phyloP scores from a whole-genome alignment of 2,797 vertebrate species.

The Hylomyscus alleni region DNA sequence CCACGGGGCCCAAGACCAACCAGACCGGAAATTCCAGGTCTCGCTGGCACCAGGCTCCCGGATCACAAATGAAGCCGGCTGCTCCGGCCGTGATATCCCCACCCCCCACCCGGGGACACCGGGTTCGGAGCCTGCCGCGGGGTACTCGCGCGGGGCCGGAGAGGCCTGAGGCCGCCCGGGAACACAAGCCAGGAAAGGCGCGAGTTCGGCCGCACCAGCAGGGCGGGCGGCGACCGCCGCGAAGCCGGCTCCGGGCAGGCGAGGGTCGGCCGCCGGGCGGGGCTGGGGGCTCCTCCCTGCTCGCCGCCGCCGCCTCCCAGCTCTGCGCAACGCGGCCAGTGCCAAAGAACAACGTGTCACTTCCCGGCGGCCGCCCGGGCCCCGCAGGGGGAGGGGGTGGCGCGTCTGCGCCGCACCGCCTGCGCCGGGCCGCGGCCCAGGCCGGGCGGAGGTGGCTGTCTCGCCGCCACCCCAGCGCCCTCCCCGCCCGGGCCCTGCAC shows the following conservation, averaged over 20 bases:
- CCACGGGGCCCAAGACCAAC: conserved; percentile 79
- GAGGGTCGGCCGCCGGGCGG: conserved; percentile 82
- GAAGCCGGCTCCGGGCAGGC: conserved; percentile 53
- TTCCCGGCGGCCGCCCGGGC: conserved; percentile 81
- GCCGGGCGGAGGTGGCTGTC: not conserved
- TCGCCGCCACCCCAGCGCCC: conserved; percentile 61
- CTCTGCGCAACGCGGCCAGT: conserved; percentile 83
- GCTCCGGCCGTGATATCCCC: conserved; percentile 76
- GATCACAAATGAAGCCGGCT: conserved; percentile 79
- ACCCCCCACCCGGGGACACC: conserved; percentile 77
- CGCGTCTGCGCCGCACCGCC: conserved; percentile 62
- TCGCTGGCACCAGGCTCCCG: conserved; percentile 84
- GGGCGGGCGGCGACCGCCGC: conserved; percentile 66
- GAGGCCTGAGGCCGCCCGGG: conserved; percentile 66
- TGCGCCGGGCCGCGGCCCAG: conserved; percentile 60
- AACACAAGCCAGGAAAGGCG: conserved; percentile 64
- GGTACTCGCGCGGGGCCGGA: conserved; percentile 43
- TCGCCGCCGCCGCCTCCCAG: conserved; percentile 76
- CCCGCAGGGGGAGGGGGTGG: conserved; percentile 79
- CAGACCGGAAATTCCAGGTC: conserved; percentile 86
- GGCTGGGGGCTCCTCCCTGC: conserved; percentile 84
- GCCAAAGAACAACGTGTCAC: conserved; percentile 87
- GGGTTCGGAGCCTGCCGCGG: conserved; percentile 74
- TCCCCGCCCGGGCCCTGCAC: conserved; percentile 62
- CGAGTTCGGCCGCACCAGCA: conserved; percentile 57